phyloP scores from a whole-genome alignment of 2,113 vertebrate species.

The Lepus americanus region DNA sequence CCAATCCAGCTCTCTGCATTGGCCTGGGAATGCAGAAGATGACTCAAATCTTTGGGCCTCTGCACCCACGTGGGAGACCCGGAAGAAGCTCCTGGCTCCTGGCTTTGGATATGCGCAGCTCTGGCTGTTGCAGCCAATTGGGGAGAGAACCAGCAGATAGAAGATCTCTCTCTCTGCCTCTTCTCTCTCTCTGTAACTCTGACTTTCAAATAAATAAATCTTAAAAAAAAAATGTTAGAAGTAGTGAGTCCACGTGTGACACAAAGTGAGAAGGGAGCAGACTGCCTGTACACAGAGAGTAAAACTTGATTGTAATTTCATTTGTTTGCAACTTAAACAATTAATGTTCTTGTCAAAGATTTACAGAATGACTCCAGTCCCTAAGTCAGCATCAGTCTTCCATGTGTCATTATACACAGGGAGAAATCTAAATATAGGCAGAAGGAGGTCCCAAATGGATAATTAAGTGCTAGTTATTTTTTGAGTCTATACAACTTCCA shows the following conservation, averaged over 20 bases:
- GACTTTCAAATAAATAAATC: no score
- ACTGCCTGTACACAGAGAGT: neutral
- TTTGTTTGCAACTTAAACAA: neutral
- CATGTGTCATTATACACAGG: neutral
- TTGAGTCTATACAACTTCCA: neutral
- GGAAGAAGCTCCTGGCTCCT: no score
- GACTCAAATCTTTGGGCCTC: no score
- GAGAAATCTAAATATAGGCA: neutral
- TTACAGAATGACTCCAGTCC: neutral
- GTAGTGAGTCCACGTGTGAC: neutral
- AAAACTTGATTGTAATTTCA: neutral
- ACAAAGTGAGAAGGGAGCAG: neutral
- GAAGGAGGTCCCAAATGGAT: neutral
- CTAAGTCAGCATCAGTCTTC: neutral
- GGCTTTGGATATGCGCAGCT: no score
- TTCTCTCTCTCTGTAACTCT: no score
- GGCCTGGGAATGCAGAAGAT: no score
- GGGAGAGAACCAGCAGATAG: no score
- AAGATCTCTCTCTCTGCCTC: no score
- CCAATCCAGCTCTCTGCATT: no score
- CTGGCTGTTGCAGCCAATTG: no score
- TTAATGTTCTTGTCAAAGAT: neutral
- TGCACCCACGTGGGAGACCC: no score
- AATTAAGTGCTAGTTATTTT: neutral
- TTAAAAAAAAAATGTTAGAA: no score